Percentiles rank a stretch among this genome's conserved stretches.
phyloP scores from a whole-genome alignment of 2,888 invertebrate genomes.

The Drosophila leonis region DNA sequence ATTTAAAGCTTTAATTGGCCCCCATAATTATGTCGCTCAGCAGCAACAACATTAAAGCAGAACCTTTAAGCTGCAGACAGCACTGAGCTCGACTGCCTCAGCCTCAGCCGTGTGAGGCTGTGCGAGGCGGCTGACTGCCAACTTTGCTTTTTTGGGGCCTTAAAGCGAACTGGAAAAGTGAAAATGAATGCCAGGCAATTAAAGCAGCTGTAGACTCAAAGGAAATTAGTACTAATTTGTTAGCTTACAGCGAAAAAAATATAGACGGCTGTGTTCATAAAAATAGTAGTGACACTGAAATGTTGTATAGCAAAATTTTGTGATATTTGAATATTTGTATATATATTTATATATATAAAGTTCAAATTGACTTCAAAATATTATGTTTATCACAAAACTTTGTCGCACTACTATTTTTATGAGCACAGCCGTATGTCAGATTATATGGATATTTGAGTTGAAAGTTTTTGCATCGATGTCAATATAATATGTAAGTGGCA shows the following conservation, averaged over 20 bases:
- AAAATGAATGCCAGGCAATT: slow-evolving; percentile 2
- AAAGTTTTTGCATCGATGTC: not conserved
- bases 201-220: not conserved
- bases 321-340: too few species aligned
- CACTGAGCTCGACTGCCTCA: slow-evolving; percentile 1
- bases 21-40: slow-evolving; percentile 53
- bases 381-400: too few species aligned
- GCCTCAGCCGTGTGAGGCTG: not conserved
- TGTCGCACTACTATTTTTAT: too few species aligned
- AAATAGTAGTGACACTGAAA: too few species aligned
- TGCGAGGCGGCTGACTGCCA: slow-evolving; percentile 11
- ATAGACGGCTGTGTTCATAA: too few species aligned
- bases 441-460: not conserved
- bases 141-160: slow-evolving; percentile 21
- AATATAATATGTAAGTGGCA: not conserved
- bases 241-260: not conserved
- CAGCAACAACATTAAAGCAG: slow-evolving; percentile 31
- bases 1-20: slow-evolving; percentile 61
- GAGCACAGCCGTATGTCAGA: not conserved
- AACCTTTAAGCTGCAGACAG: slow-evolving; percentile 25
- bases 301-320: too few species aligned
- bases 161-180: slow-evolving; percentile 4
- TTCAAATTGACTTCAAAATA: too few species aligned
- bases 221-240: not conserved
- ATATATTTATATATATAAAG: too few species aligned